Base-by-base conservation (phyloP, 1,140 invertebrate genomes). In the Trichomalopsis sarcophagae region DNA sequence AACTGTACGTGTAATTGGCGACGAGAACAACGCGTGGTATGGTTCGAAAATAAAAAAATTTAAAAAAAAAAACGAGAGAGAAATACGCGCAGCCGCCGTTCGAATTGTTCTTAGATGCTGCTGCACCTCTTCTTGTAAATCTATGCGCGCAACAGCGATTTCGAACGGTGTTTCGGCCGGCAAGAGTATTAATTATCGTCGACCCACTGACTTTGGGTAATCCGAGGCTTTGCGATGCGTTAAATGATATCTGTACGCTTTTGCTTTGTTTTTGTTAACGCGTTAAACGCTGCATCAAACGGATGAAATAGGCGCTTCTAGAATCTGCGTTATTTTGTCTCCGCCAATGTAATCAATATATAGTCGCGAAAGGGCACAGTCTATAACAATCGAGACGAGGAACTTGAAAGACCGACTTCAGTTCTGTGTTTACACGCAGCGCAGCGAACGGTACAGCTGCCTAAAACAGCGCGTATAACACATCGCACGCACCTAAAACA, bases 1-100 rank as follows among this genome's bases (percentile, higher is more conserved):
- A 84, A 84, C 82, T 84, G 82, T 84, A 82, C 36, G 40, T 66
- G n/a, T 82, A 75, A 82, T 82, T 82, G 55, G 47, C 47, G 55
- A 62, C 55, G 55, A 62, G 55, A 62, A 62, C 55, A 62, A 62
- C 55, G 55, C 6, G 55, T n/a, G 7, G 27, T 27, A 27, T 27
- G 27, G 27, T 1, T 27, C 27, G 27, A 2, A 27, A 27, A 27
- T 62, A 62, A n/a, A 62, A n/a, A 21, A 62, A 2, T 21, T 62
- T 4, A 5, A 21, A 6, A 21, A 62, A 62, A 62, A n/a, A 44
- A 27, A 27, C 27, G 27, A n/a, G 6, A 62, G 33, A 62, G 6
- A 62, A 21, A 7, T 62, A 62, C 50, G 50, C 17, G 27, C 27
- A 27, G 2, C 27, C 27, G 55, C 14, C 17, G 55, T 62, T 62